Conservation (phyloP, 2,888 invertebrate genomes). For the Pelosia muscerda region DNA sequence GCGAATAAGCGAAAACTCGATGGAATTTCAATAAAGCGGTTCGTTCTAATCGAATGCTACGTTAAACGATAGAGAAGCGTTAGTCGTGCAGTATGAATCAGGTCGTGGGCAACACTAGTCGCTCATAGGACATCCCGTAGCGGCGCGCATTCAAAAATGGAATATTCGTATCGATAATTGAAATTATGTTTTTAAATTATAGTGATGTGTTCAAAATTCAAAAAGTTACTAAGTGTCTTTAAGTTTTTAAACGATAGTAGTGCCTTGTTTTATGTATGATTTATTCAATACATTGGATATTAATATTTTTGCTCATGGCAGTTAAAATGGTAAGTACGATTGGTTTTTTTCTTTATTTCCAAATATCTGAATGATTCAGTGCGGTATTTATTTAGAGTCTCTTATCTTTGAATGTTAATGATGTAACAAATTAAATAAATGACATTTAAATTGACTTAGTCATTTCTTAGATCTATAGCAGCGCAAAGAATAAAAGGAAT, state of each 20-base stretch:
- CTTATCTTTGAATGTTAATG: constrained; percentile 37
- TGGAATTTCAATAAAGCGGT: constrained; percentile 61
- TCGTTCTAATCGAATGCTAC: constrained; percentile 51
- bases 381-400: constrained; percentile 25
- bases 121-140: constrained; percentile 51
- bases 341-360: constrained; percentile 37
- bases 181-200: constrained; percentile 28
- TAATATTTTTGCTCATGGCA: constrained; percentile 84
- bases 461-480: constrained; percentile 20
- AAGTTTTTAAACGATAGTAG: constrained; percentile 77
- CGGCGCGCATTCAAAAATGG: constrained; percentile 57
- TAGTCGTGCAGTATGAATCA: constrained; percentile 64
- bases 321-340: constrained; percentile 81
- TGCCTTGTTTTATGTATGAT: constrained; percentile 85
- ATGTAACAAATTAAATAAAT: constrained; percentile 40
- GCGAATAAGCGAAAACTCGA: constrained; percentile 62
- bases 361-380: not conserved
- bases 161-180: constrained; percentile 43
- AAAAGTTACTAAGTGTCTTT: constrained; percentile 64
- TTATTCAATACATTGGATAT: constrained; percentile 85
- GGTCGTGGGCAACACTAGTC: constrained; percentile 64
- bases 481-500: constrained; percentile 19
- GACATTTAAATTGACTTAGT: constrained; percentile 12
- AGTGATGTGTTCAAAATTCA: constrained; percentile 46
- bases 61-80: constrained; percentile 39